Base-by-base conservation (phyloP, 2,888 invertebrate species). In the Melitaea athalia region DNA sequence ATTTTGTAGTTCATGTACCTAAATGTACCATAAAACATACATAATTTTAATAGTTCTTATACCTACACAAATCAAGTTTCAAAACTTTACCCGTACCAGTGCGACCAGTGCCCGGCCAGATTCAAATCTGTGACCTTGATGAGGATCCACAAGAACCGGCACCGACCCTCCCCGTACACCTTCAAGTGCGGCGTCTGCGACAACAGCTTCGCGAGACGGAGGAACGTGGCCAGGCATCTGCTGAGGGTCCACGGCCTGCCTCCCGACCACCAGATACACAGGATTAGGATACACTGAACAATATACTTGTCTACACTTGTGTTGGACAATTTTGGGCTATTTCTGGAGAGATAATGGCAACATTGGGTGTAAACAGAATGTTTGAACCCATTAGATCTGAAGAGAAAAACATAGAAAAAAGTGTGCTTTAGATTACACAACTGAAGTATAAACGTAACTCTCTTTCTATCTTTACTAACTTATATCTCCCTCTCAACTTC, bases 51-150 rank as follows among this genome's bases (percentile, higher is more conserved):
- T n/a, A n/a, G 8, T 43, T 11, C 43, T 43, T 43, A 43, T 43
- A 43, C 43, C 11, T 43, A 43, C 4, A 45, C 0, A 45, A 7
- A 45, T 45, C 5, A 14, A 50, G 15, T 50, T n/a, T 50, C 2
- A 17, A 52, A 52, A 8, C 0, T 59, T 59, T 12, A 33, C 47
- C 10, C 5, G 11, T 77, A 78, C 0, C 84, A 90, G 91, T 91
- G 91, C 63, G 83, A 84, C 61, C 85, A 83, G 47, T 91, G 91
- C 49, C 83, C 87, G 0, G 85, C 87, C 0, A 80, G 85, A 0
- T 90, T 90, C 78, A 90, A 91, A 62, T 90, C 90, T 0, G 82
- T 83, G 0, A 89, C 91, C 0, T 72, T 91, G 3, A 91, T 91
- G 91, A 76, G 88, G 0, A 89, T 91, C 24, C 90, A 91, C 75